A percentile compares a stretch with the other conserved stretches of the same genome.
phyloP scores from a whole-genome alignment of 1,140 invertebrate genomes.

The Drosophila prosaltans region DNA sequence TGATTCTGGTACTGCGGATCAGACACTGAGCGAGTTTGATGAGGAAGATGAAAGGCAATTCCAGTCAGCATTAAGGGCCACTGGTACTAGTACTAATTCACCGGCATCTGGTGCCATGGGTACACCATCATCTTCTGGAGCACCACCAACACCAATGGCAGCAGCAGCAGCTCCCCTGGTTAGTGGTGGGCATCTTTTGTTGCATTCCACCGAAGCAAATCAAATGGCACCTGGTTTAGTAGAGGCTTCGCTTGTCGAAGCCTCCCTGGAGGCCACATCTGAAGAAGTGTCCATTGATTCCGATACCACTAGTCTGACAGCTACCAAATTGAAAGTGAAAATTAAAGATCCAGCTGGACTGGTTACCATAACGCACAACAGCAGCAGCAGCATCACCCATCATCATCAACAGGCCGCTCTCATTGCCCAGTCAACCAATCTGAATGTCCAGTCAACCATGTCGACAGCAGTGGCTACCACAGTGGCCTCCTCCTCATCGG shows the following conservation, averaged over 20 bases:
- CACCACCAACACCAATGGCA: conserved; percentile 12
- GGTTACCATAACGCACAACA: conserved; percentile 57
- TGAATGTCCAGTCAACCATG: conserved; percentile 58
- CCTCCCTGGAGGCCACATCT: conserved; percentile 73
- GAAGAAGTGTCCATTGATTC: conserved; percentile 84
- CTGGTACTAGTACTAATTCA: conserved; percentile 82
- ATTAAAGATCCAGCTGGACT: conserved; percentile 87
- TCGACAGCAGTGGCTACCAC: conserved; percentile 56
- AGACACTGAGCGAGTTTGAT: conserved; percentile 88
- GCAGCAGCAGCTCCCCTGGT: not conserved
- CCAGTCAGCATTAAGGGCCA: conserved; percentile 86
- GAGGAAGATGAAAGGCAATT: conserved; percentile 92
- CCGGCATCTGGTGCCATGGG: conserved; percentile 5
- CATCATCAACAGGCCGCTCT: conserved; percentile 14
- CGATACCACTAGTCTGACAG: conserved; percentile 83
- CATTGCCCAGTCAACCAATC: not conserved
- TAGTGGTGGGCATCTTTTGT: conserved; percentile 19
- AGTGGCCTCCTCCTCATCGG: conserved; percentile 37
- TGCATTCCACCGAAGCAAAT: conserved; percentile 65
- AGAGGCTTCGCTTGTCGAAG: conserved; percentile 51
- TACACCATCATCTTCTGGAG: conserved; percentile 1
- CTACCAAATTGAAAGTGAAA: conserved; percentile 91
- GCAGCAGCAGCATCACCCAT: conserved; percentile 31
- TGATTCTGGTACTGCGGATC: conserved; percentile 86
- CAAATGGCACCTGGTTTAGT: conserved; percentile 60